Evolutionary conservation across 2,888 invertebrate genomes (phyloP).

Genomic region (Eupelmus urozonus): DNA sequence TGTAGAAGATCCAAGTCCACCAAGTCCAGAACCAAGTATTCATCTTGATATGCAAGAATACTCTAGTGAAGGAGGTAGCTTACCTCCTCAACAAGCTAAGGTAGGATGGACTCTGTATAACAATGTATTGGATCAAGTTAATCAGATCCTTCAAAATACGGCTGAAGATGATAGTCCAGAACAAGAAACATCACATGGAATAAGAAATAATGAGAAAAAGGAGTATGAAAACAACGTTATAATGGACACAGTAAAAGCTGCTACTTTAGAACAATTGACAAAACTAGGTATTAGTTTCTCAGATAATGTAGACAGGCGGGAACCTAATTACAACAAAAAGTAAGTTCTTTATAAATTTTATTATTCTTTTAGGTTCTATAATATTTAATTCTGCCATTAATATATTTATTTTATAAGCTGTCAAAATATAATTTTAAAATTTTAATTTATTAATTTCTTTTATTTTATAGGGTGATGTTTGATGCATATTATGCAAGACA

Average conservation of each 20-base stretch:
- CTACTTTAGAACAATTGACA: slow-evolving; percentile 73
- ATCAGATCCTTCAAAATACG: slow-evolving; percentile 79
- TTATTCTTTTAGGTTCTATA: not conserved
- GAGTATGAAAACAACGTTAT: slow-evolving; percentile 62
- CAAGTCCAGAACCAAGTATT: slow-evolving; percentile 79
- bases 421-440: not conserved
- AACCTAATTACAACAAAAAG: slow-evolving; percentile 65
- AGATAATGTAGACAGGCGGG: slow-evolving; percentile 67
- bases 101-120: slow-evolving; percentile 86
- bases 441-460: slow-evolving; percentile 12
- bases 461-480: slow-evolving; percentile 63
- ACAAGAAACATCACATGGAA: slow-evolving; percentile 29
- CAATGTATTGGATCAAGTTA: slow-evolving; percentile 83
- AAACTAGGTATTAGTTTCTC: slow-evolving; percentile 72
- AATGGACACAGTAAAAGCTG: slow-evolving; percentile 70
- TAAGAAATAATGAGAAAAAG: slow-evolving; percentile 43
- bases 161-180: slow-evolving; percentile 51
- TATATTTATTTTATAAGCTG: not conserved
- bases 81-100: slow-evolving; percentile 79
- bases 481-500: slow-evolving; percentile 72
- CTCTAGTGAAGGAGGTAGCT: slow-evolving; percentile 76
- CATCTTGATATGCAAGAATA: slow-evolving; percentile 79
- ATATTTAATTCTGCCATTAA: not conserved
- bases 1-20: slow-evolving; percentile 71
- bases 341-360: slow-evolving; percentile 32